Evolutionary conservation across 2,113 vertebrate species (phyloP).

Genomic region (Urocitellus parryii): DNA sequence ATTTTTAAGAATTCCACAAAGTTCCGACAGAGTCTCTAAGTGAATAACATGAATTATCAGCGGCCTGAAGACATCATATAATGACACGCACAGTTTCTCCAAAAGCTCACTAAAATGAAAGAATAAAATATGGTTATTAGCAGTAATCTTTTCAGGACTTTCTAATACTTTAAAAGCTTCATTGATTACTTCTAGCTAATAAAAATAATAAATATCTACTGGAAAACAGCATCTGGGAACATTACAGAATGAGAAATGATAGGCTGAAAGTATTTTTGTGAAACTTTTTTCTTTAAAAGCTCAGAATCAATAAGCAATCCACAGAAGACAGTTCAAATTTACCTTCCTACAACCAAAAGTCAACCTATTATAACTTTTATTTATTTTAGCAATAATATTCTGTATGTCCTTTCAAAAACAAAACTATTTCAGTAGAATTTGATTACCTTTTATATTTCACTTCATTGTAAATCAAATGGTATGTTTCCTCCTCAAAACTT

Average conservation of each 20-base stretch:
- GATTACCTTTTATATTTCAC: slow-evolving; percentile 40
- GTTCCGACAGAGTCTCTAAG: slow-evolving; percentile 97
- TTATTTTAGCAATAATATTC: slow-evolving; percentile 51
- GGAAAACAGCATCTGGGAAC: not conserved
- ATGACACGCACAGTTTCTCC: slow-evolving; percentile 96
- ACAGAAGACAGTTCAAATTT: slow-evolving; percentile 39
- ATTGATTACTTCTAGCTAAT: slow-evolving; percentile 12
- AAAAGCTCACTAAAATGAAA: slow-evolving; percentile 92
- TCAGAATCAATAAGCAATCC: slow-evolving; percentile 24
- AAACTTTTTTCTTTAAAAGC: slow-evolving; percentile 46
- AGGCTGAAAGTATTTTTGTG: not conserved
- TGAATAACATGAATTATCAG: slow-evolving; percentile 98
- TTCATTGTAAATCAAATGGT: slow-evolving; percentile 52
- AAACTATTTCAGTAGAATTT: slow-evolving; percentile 17
- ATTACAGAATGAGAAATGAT: not conserved
- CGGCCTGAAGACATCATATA: slow-evolving; percentile 97
- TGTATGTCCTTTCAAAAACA: slow-evolving; percentile 30
- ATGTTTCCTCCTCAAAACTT: slow-evolving; percentile 38
- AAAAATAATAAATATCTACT: slow-evolving; percentile 18
- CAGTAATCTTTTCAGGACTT: slow-evolving; percentile 62
- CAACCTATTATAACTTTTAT: slow-evolving; percentile 28
- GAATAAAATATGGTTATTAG: slow-evolving; percentile 62
- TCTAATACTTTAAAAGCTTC: not conserved
- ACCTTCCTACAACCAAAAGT: slow-evolving; percentile 25
- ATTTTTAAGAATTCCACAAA: slow-evolving; percentile 98